Percentiles rank a stretch among this genome's conserved stretches.
Conservation (phyloP, 2,113 vertebrate species). For the Forbesichthys papilliferus region DNA sequence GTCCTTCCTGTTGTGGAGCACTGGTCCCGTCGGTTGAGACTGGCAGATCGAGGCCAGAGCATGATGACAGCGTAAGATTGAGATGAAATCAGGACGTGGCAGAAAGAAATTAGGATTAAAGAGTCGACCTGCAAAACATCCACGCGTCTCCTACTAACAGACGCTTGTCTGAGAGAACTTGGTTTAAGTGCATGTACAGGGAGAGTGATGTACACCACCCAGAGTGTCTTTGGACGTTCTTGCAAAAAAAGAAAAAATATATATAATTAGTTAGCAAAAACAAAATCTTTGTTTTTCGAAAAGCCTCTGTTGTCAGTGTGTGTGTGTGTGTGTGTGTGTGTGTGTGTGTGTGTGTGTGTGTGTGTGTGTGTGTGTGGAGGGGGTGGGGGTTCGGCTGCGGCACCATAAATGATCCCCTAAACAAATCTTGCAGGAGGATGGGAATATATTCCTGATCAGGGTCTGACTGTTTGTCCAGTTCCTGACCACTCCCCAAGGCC, state of each 20-base stretch:
- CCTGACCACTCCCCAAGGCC: slow-evolving; percentile 38
- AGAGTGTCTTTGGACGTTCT: no score
- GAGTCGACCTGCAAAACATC: slow-evolving; percentile 18
- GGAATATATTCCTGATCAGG: slow-evolving; percentile 45
- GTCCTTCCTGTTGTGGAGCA: slow-evolving; percentile 41
- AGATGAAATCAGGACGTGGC: slow-evolving; percentile 70
- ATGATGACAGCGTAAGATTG: slow-evolving; percentile 67
- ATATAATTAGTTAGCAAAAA: no score
- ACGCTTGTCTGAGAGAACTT: slow-evolving; percentile 13
- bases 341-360: neutral
- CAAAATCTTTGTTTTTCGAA: no score
- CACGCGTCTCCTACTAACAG: slow-evolving; percentile 23
- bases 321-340: slow-evolving; percentile 1
- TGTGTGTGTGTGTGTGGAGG: slow-evolving; percentile 3
- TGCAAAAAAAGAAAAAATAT: no score
- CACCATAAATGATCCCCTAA: slow-evolving; percentile 70
- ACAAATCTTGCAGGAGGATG: slow-evolving; percentile 42
- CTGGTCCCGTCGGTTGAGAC: slow-evolving; percentile 47
- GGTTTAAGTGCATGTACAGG: no score
- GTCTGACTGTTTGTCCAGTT: slow-evolving; percentile 65
- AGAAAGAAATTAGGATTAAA: slow-evolving; percentile 45
- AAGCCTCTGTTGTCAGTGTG: neutral
- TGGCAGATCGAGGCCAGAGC: slow-evolving; percentile 68
- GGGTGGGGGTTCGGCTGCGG: slow-evolving; percentile 57
- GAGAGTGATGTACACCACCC: no score